Evolutionary conservation across 2,113 vertebrate species (phyloP).

Genomic region (Neogobius melanostomus): DNA sequence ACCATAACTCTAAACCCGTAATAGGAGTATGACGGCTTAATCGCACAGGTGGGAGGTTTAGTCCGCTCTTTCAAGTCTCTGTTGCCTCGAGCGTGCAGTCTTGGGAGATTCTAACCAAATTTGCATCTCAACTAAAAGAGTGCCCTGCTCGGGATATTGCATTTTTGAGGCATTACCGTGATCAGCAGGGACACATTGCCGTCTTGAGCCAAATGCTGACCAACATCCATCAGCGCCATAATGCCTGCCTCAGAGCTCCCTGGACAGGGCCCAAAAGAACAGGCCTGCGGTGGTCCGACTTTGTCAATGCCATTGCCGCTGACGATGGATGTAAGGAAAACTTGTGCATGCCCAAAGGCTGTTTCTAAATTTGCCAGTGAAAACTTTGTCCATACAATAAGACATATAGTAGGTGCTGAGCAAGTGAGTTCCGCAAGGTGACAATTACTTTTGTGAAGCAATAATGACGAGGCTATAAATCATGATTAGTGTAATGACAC

Average conservation of each 20-base stretch:
- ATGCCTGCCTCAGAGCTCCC: background rate
- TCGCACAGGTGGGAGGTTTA: background rate
- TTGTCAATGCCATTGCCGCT: conserved; percentile 8
- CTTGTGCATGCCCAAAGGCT: background rate
- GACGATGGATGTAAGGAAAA: background rate
- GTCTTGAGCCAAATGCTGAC: conserved; percentile 10
- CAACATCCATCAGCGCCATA: conserved; percentile 13
- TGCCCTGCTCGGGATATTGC: background rate
- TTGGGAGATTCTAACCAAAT: background rate
- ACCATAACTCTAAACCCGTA: background rate
- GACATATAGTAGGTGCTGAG: background rate
- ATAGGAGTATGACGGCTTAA: background rate
- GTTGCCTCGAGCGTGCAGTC: background rate
- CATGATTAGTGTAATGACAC: background rate
- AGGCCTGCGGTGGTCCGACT: conserved; percentile 5
- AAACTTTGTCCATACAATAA: background rate
- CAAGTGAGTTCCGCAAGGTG: background rate
- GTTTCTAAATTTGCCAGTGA: background rate
- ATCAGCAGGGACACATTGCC: conserved; percentile 9
- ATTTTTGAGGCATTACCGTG: conserved; percentile 3
- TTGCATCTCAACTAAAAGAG: background rate
- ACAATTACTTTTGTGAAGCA: background rate
- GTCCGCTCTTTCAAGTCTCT: background rate
- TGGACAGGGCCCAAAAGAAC: conserved; percentile 7
- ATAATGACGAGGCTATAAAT: background rate